Conservation (phyloP, 2,888 invertebrate genomes). For the Graphium colonna region DNA sequence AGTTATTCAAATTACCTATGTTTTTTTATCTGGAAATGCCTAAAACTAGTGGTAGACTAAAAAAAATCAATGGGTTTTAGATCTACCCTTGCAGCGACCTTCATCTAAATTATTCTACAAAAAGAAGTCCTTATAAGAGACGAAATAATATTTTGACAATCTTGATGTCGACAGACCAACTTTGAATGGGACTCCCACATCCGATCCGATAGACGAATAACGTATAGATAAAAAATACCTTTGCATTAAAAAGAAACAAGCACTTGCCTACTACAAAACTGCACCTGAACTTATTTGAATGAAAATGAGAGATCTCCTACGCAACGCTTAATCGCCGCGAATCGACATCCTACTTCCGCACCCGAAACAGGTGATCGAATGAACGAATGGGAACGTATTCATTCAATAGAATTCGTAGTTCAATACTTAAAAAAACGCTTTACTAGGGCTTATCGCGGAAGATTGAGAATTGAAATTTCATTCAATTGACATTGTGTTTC, state of each 20-base stretch:
- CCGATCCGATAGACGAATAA: too few species aligned
- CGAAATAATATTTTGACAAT: too few species aligned
- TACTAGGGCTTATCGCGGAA: conserved; percentile 16
- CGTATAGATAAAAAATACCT: neutral
- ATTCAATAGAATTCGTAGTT: conserved; percentile 45
- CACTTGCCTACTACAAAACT: conserved; percentile 21
- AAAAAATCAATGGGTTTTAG: too few species aligned
- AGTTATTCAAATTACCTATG: too few species aligned
- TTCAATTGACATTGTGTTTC: conserved; percentile 13
- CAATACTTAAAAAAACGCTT: conserved; percentile 37
- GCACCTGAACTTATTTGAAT: conserved; percentile 33
- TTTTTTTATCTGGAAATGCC: too few species aligned
- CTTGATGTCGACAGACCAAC: too few species aligned
- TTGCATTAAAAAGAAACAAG: conserved; percentile 2
- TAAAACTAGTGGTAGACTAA: too few species aligned
- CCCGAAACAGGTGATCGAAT: conserved; percentile 60
- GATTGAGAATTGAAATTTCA: conserved; percentile 27
- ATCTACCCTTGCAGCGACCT: too few species aligned
- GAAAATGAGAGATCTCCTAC: conserved; percentile 27
- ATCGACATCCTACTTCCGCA: conserved; percentile 65
- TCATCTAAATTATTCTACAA: neutral
- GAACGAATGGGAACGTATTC: conserved; percentile 44
- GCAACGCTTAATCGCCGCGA: conserved; percentile 27
- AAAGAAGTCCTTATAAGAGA: too few species aligned
- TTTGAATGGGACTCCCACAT: too few species aligned